Evolutionary conservation across 1,140 invertebrate genomes (phyloP), one percentile per base, ranked within the genome.

Genomic region (Babylonia areolata): DNA sequence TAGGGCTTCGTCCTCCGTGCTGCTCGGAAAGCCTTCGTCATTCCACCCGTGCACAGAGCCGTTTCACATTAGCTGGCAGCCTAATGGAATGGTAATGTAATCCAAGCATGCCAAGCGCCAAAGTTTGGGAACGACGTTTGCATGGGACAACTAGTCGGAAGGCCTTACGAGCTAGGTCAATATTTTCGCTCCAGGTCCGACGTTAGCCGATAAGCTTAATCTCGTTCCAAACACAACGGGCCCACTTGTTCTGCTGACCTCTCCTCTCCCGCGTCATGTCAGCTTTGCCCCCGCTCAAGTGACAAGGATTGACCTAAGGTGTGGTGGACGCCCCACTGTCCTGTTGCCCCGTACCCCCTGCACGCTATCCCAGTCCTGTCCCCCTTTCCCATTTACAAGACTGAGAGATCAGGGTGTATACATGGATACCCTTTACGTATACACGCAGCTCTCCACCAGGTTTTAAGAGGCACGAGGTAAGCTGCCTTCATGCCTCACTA

Each of bases 71-170:
- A 64, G 58, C 58, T 64, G 58, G 58, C 58, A 64, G 58, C 9
- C 58, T 64, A 64, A 64, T 64, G 58, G 58, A 64, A 64, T 64
- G 58, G 58, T 64, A 64, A 64, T 64, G 58, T 64, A 64, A 64
- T 64, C 58, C 58, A 64, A 15, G 58, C 58, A 20, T 64, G 58
- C 28, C 28, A 64, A 20, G 58, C 58, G 9, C 58, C 6, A 64
- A 28, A 64, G 58, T 64, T 46, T 46, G 42, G 42, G 58, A 20
- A 64, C 58, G 58, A 64, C 17, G 58, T 28, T 64, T 64, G 58
- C 28, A 28, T 64, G 58, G 58, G 28, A 20, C 58, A 64, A 64
- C 58, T 3, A 64, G 9, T 64, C 58, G 58, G 58, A 64, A 64
- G 58, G 23, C 58, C 58, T 3, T 17, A 20, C 58, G 58, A 64